These are phyloP conservation scores for Caenorhabditis sulstoni DNA, from an alignment of 2,888 invertebrate species.

Conservation along the genomic window DNA sequence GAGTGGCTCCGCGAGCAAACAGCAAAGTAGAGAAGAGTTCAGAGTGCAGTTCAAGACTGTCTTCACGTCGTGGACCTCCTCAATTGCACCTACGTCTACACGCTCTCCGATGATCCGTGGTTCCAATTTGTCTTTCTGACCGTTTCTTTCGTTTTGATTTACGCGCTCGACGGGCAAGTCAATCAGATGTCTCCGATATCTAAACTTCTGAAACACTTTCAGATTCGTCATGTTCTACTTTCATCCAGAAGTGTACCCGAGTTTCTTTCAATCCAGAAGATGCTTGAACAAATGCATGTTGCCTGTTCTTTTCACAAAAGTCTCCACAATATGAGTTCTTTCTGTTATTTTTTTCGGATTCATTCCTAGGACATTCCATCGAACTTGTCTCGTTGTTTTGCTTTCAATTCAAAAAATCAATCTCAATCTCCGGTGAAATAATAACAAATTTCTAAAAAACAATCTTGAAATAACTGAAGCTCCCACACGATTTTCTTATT, in stretches of 20 bases:
- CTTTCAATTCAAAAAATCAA: no score
- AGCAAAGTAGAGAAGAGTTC: not conserved
- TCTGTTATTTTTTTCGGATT: no score
- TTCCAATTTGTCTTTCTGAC: conserved; percentile 42
- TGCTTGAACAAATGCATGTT: no score
- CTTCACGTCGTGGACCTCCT: conserved; percentile 39
- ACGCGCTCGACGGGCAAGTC: conserved; percentile 35
- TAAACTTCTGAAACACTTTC: not conserved
- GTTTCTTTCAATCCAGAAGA: conserved; percentile 7
- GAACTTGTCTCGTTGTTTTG: no score
- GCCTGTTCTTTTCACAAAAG: conserved; percentile 14
- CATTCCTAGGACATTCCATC: no score
- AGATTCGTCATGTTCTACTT: conserved; percentile 44
- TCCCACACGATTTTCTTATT: no score
- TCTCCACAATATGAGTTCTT: not conserved
- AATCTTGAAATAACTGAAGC: no score
- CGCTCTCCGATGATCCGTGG: conserved; percentile 20
- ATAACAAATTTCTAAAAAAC: no score
- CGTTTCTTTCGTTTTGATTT: conserved; percentile 27
- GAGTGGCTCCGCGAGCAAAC: not conserved
- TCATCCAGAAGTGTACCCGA: conserved; percentile 41
- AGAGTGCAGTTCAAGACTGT: conserved; percentile 28
- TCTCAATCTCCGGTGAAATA: no score
- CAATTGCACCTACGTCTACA: conserved; percentile 36
- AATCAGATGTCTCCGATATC: no score